Conservation (phyloP, 1,140 invertebrate species). For the Psix sp. region DNA sequence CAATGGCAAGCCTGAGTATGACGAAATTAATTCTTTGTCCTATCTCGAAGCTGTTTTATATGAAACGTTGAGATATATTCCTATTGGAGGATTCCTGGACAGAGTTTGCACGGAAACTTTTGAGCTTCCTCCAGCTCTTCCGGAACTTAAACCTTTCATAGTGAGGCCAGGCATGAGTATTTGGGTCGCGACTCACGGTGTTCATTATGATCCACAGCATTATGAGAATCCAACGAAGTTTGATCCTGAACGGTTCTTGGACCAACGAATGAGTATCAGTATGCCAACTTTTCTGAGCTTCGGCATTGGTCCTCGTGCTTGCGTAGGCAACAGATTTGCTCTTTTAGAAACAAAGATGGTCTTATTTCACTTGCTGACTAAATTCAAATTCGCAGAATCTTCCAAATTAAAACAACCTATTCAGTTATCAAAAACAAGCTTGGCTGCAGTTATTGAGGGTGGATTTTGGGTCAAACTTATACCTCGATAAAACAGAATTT, state of each 20-base stretch:
- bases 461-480: background rate
- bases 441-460: background rate
- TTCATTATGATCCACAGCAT: background rate
- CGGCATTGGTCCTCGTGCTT: background rate
- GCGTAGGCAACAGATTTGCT: background rate
- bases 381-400: background rate
- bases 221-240: background rate
- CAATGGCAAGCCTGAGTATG: constrained; percentile 10
- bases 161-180: background rate
- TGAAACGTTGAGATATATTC: constrained; percentile 5
- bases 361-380: background rate
- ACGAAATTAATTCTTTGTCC: constrained; percentile 8
- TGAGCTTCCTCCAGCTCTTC: constrained; percentile 2
- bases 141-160: background rate
- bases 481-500: background rate
- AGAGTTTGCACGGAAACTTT: constrained; percentile 9
- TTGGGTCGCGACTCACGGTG: background rate
- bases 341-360: background rate
- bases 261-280: background rate
- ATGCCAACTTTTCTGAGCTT: background rate
- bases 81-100: constrained; percentile 10
- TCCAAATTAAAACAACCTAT: background rate
- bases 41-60: constrained; percentile 21
- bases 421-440: background rate
- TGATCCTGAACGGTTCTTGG: background rate